A percentile compares a stretch with the other conserved stretches of the same genome.
Evolutionary conservation across 2,888 invertebrate genomes (phyloP).

Genomic region (Sepioteuthis lessoniana): DNA sequence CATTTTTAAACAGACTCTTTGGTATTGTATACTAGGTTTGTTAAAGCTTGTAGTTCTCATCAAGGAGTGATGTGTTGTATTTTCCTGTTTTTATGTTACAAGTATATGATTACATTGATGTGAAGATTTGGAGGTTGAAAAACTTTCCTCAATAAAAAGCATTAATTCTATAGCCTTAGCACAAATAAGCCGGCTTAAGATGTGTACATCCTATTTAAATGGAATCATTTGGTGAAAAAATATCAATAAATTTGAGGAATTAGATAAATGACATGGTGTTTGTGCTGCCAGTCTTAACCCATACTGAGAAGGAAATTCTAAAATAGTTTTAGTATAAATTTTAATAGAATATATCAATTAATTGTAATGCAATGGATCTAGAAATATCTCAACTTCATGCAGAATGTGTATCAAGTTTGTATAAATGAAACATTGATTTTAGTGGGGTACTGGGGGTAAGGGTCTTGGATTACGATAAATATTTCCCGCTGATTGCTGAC

Average conservation of each 20-base stretch:
- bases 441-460: background rate
- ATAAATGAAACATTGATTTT: background rate
- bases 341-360: background rate
- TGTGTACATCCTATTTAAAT: background rate
- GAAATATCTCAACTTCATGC: background rate
- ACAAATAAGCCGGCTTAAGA: background rate
- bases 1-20: background rate
- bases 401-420: background rate
- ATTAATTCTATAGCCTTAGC: background rate
- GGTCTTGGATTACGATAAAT: background rate
- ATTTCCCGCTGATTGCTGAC: background rate
- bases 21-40: background rate
- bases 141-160: background rate
- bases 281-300: background rate
- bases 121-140: slow-evolving; percentile 13
- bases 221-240: background rate
- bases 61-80: background rate
- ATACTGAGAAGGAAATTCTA: background rate
- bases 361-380: background rate
- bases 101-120: slow-evolving; percentile 2
- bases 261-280: background rate
- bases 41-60: background rate
- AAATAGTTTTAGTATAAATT: background rate
- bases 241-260: background rate
- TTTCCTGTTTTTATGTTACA: background rate